phyloP scores from a whole-genome alignment of 2,797 vertebrate genomes.

The Mormyrus proboscirostris region DNA sequence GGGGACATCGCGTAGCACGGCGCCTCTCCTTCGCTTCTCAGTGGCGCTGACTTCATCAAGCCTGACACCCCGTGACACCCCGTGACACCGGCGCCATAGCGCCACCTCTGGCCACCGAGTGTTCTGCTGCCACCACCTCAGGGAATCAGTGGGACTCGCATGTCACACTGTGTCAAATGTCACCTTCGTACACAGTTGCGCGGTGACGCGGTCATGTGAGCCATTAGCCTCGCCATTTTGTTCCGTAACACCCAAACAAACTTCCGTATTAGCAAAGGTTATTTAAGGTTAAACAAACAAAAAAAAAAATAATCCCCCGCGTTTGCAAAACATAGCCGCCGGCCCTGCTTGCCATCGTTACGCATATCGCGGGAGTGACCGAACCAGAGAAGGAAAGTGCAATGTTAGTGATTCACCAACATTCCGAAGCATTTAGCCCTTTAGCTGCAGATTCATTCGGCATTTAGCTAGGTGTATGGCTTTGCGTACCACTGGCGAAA shows the following conservation, averaged over 20 bases:
- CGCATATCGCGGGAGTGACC: conserved; percentile 45
- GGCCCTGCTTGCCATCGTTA: conserved; percentile 25
- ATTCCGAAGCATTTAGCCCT: not conserved
- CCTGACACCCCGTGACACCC: not conserved
- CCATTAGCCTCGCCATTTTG: not conserved
- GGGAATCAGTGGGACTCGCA: not conserved
- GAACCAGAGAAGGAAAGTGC: conserved; percentile 30
- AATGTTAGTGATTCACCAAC: conserved; percentile 30
- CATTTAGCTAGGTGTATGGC: conserved; percentile 17
- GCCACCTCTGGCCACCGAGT: not conserved
- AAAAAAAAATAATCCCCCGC: conserved; percentile 47
- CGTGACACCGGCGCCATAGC: not conserved
- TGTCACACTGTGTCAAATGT: not conserved
- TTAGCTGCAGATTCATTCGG: conserved; percentile 18
- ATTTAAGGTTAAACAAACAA: conserved; percentile 24
- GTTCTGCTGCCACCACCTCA: not conserved
- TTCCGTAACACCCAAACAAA: not conserved
- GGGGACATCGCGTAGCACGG: conserved; percentile 88
- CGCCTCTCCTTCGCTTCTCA: conserved; percentile 70
- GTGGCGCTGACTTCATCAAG: conserved; percentile 74
- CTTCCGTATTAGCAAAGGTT: conserved; percentile 19
- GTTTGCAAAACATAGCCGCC: not conserved
- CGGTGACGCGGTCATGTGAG: not conserved
- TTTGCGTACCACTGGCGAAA: conserved; percentile 24
- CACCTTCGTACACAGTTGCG: not conserved